These are phyloP conservation scores for Myzus persicae DNA, from an alignment of 1,140 invertebrate species.

Conservation along the genomic window DNA sequence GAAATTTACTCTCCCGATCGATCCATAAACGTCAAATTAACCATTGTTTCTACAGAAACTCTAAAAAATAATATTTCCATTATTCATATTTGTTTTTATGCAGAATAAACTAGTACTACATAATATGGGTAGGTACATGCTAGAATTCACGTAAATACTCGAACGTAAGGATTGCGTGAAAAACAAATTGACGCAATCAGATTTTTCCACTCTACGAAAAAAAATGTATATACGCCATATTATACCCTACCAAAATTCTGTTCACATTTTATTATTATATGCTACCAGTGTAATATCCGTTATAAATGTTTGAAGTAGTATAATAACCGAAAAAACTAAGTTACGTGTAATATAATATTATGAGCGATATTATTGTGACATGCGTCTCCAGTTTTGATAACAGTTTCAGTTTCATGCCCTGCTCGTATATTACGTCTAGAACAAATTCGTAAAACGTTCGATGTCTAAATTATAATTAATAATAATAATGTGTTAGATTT, in stretches of 20 bases:
- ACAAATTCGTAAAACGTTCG: not conserved
- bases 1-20: not conserved
- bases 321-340: not conserved
- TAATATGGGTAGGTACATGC: not conserved
- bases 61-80: not conserved
- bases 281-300: not conserved
- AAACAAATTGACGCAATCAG: not conserved
- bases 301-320: not conserved
- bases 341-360: not conserved
- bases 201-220: not conserved
- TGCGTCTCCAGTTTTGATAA: not conserved
- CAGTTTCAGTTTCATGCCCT: not conserved
- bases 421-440: not conserved
- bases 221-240: not conserved
- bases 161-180: not conserved
- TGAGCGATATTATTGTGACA: not conserved
- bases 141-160: not conserved
- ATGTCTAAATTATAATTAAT: not conserved
- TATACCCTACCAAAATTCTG: not conserved
- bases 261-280: not conserved
- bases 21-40: conserved; percentile 13
- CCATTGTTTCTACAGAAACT: not conserved
- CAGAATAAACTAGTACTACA: not conserved
- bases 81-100: not conserved
- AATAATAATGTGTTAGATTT: not conserved